Evolutionary conservation across 1,140 invertebrate species (phyloP).

Genomic region (Macrobrachium rosenbergii): DNA sequence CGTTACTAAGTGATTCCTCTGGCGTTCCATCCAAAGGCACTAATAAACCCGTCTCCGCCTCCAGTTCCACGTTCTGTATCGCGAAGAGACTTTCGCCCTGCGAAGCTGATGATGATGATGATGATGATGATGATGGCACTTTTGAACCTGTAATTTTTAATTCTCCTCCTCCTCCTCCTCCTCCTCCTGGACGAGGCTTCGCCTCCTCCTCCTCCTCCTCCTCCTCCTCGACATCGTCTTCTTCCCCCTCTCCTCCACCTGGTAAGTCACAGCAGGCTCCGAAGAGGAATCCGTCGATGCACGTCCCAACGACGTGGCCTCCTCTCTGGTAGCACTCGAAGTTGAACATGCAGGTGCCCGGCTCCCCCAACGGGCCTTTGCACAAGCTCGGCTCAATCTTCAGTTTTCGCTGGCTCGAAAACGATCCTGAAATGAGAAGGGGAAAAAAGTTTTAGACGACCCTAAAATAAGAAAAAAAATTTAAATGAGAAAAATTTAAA

Average conservation of each 20-base stretch:
- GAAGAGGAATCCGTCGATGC: slow-evolving; percentile 92
- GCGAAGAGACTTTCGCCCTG: no score
- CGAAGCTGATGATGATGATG: not conserved
- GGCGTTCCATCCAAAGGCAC: no score
- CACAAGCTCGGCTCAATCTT: slow-evolving; percentile 65
- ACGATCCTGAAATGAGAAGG: not conserved
- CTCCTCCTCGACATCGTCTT: not conserved
- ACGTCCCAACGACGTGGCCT: slow-evolving; percentile 88
- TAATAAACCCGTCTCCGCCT: no score
- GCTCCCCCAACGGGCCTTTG: slow-evolving; percentile 70
- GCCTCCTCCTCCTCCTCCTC: not conserved
- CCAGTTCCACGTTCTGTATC: no score
- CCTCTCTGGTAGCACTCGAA: slow-evolving; percentile 86
- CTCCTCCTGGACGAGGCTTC: not conserved
- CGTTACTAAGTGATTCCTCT: no score
- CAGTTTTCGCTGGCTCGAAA: slow-evolving; percentile 28
- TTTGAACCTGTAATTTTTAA: not conserved
- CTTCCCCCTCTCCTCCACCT: slow-evolving; percentile 1
- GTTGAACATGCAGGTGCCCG: slow-evolving; percentile 93
- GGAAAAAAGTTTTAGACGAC: not conserved
- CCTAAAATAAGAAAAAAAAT: no score
- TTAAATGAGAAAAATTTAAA: no score
- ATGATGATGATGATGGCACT: not conserved
- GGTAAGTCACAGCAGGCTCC: slow-evolving; percentile 82
- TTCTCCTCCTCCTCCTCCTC: not conserved